Base-by-base conservation (phyloP, 2,888 invertebrate genomes). In the Xylota sylvarum region DNA sequence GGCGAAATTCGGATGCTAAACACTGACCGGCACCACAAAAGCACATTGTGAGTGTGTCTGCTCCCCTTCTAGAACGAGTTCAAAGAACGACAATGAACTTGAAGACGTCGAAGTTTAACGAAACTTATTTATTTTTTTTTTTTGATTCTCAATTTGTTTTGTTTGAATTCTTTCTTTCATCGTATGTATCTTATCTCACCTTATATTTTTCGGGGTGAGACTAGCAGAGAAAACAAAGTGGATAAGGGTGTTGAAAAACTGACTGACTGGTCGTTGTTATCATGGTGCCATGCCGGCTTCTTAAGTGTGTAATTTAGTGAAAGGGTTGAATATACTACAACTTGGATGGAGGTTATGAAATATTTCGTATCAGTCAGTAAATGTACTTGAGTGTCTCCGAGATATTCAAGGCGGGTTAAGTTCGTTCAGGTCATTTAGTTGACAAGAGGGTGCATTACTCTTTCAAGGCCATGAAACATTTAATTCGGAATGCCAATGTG, bases 61-160 rank as follows among this genome's bases (percentile, higher is more conserved):
- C 37, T 58, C 35, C n/a, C n/a, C 52, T 12, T 58, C 19, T 56
- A 9, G 5, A 43, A 23, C 5, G 58, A 72, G 85, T 81, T 86
- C 85, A 86, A 81, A 65, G 81, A 86, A 86, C 86, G 82, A 56
- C 86, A 86, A 82, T 86, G 86, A 86, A 86, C 86, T 86, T 86
- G 86, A 73, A 73, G 62, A 69, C 62, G 58, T 65, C 52, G 52
- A 73, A 32, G 65, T 73, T 78, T 43, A 77, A 30, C 37, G 35
- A 67, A 77, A 58, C 50, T 69, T 52, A 58, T 77, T 74, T 46
- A 69, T 43, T 50, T 55, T 77, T 69, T 46, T 76, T 43, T 56
- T 52, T 56, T 52, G n/a, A 10, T 76, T 64, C 12, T 62, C 30
- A 58, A 19, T 62, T 56, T 55, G 9, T 56, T 62, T 55, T 50